These are phyloP conservation scores for Parnassius apollo DNA, from an alignment of 2,888 invertebrate species.

Conservation along the genomic window DNA sequence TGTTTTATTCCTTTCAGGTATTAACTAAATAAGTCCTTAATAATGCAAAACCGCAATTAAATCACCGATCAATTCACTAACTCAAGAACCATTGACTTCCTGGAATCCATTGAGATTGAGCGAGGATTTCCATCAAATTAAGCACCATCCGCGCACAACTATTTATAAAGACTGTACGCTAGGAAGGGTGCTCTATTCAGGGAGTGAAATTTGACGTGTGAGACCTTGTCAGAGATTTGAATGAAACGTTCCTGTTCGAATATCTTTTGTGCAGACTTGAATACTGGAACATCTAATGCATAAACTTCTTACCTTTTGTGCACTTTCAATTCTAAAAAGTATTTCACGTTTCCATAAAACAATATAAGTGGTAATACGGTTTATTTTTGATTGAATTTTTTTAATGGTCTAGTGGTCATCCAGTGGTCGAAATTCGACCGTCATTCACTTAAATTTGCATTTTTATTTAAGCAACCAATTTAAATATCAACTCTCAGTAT, in stretches of 20 bases:
- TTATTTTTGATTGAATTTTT: too few relatives aligned
- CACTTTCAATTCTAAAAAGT: constrained; percentile 51
- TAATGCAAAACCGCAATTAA: constrained; percentile 55
- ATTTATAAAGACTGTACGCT: constrained; percentile 76
- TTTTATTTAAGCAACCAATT: too few relatives aligned
- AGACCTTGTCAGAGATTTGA: constrained; percentile 54
- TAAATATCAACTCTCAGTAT: too few relatives aligned
- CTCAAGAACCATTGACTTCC: constrained; percentile 62
- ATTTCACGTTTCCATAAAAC: constrained; percentile 1
- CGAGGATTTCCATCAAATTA: constrained; percentile 77
- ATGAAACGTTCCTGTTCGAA: constrained; percentile 47
- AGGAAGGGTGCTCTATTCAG: constrained; percentile 63
- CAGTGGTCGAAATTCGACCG: too few relatives aligned
- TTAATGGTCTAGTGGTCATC: too few relatives aligned
- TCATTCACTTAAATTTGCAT: too few relatives aligned
- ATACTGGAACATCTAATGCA: constrained; percentile 61
- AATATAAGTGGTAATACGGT: too few relatives aligned
- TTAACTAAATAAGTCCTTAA: constrained; percentile 8
- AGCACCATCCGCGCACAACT: constrained; percentile 71
- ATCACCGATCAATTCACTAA: constrained; percentile 49
- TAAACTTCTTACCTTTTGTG: constrained; percentile 64
- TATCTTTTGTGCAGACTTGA: constrained; percentile 54
- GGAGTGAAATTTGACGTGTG: constrained; percentile 80
- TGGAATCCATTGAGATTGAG: constrained; percentile 58
- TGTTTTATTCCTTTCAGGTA: background rate